Evolutionary conservation across 2,797 vertebrate species (phyloP).

Genomic region (Gymnoscopelus microlampas): DNA sequence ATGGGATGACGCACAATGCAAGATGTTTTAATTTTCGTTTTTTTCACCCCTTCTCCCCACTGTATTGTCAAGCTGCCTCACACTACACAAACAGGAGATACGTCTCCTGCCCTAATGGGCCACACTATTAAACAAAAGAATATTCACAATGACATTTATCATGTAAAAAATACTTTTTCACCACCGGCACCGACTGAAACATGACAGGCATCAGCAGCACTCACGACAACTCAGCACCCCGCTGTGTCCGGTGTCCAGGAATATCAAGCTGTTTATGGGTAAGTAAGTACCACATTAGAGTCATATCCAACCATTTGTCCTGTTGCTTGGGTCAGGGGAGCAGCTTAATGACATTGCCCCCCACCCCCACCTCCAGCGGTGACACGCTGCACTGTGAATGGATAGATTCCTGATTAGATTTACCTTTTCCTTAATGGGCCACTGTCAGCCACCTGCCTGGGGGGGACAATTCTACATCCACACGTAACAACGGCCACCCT

Average conservation of each 20-base stretch:
- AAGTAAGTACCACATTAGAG: constrained; percentile 30
- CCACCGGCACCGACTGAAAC: too few relatives aligned
- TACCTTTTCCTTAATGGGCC: constrained; percentile 80
- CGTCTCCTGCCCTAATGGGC: too few relatives aligned
- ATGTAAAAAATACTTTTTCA: too few relatives aligned
- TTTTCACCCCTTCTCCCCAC: too few relatives aligned
- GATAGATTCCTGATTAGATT: constrained; percentile 79
- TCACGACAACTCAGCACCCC: constrained; percentile 15
- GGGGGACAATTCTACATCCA: constrained; percentile 54
- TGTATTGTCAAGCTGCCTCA: too few relatives aligned
- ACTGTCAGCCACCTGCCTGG: constrained; percentile 69
- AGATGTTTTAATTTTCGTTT: too few relatives aligned
- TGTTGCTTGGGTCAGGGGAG: constrained; percentile 56
- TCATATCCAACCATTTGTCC: constrained; percentile 36
- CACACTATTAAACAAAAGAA: too few relatives aligned
- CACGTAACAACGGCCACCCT: constrained; percentile 61
- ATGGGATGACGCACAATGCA: too few relatives aligned
- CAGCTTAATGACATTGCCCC: constrained; percentile 57
- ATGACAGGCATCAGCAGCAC: not conserved
- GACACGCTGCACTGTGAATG: constrained; percentile 64
- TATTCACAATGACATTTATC: too few relatives aligned
- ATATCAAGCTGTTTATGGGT: constrained; percentile 20
- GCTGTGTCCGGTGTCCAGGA: constrained; percentile 17
- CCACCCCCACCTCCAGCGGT: constrained; percentile 56
- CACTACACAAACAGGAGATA: too few relatives aligned